Evolutionary conservation across 2,888 invertebrate species (phyloP), one percentile per base, ranked within the genome.

Genomic region (Spisula solida): DNA sequence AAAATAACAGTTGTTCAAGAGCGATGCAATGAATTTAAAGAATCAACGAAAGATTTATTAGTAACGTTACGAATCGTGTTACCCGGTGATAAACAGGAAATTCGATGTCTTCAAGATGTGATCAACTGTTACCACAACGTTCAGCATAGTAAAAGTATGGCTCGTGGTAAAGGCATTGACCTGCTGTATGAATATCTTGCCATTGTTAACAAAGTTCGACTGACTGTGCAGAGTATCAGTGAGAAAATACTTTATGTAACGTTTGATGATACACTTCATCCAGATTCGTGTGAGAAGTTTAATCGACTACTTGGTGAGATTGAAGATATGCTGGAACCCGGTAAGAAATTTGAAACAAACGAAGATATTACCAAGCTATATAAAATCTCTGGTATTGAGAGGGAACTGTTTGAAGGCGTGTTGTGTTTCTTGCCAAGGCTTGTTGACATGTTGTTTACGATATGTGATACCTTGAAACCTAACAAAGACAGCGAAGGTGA

Each of bases 111-210:
- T 10, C 82, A 91, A 18, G 93, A 93, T 34, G 83, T 94, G 1
- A 89, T 94, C 16, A 81, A 89, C 51, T 88, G 87, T 20, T 90
- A 91, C 31, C 79, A 86, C 14, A 89, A 89, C 60, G 82, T 94
- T 18, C 51, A 80, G 16, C 85, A 86, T 18, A 93, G 92, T 47
- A 82, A 86, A 14, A 87, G 89, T 48, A 78, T 85, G 16, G 89
- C 90, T 34, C 87, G 91, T 20, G 90, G 92, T 48, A 89, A 91
- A 16, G 88, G 92, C n/a, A 89, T 86, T 29, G 93, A 93, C 75
- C 80, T 94, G 10, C 78, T 94, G 25, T 87, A 91, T 34, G 93
- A 94, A 87, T 94, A 92, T 88, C 82, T 93, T 34, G 86, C 92
- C 34, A 93, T 93, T 31, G 92, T 94, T 2, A 93, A 93, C 81